These are phyloP conservation scores for Oophaga sylvatica DNA, from an alignment of 2,797 vertebrate genomes.

Conservation along the genomic window DNA sequence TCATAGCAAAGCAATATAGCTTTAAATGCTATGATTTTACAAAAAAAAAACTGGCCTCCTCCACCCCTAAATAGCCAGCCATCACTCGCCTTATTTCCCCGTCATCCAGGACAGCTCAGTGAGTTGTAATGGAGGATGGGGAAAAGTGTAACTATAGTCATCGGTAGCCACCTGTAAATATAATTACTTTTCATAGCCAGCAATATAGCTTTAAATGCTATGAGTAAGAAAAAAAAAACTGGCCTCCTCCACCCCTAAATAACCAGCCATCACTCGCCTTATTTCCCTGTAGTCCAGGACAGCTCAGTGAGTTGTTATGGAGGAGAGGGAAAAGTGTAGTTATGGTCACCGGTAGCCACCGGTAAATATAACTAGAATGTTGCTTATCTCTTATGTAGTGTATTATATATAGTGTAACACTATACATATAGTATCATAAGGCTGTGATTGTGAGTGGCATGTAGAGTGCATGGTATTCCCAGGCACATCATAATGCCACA, in stretches of 20 bases:
- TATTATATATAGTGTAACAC: background rate
- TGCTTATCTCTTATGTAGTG: background rate
- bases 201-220: no score
- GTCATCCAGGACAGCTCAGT: background rate
- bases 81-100: background rate
- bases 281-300: background rate
- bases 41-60: no score
- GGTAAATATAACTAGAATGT: background rate
- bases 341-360: background rate
- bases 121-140: background rate
- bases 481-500: background rate
- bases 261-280: background rate
- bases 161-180: no score
- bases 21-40: no score
- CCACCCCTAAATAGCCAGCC: background rate
- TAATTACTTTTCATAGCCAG: no score
- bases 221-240: no score
- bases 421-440: background rate
- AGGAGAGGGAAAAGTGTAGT: background rate
- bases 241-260: background rate
- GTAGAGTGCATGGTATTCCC: background rate
- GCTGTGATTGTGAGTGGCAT: background rate
- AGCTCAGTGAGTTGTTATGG: background rate
- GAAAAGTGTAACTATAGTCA: background rate
- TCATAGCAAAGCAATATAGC: no score